Evolutionary conservation across 1,140 invertebrate species (phyloP).

Genomic region (Drosophila kohkoa): DNA sequence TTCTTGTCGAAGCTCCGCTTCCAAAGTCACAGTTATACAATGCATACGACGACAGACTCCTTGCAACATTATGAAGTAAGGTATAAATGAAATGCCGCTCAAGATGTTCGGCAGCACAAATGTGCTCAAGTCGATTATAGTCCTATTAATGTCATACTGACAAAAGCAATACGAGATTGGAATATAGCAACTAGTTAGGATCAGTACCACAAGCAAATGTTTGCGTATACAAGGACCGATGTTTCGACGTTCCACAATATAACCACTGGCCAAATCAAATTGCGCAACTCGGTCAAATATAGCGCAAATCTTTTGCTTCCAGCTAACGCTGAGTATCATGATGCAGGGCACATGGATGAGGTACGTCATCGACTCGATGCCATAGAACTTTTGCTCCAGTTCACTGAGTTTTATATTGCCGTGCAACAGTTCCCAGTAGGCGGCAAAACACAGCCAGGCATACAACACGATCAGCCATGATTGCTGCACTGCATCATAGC

Average conservation of each 20-base stretch:
- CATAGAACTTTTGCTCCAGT: conserved; percentile 55
- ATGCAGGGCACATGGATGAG: conserved; percentile 52
- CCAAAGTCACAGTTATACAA: conserved; percentile 24
- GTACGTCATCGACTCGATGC: conserved; percentile 47
- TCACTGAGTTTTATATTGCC: conserved; percentile 7
- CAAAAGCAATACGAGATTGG: conserved; percentile 12
- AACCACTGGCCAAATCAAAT: conserved; percentile 50
- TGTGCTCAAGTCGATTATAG: conserved; percentile 30
- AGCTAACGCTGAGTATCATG: conserved; percentile 35
- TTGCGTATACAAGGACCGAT: conserved; percentile 14
- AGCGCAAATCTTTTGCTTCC: conserved; percentile 28
- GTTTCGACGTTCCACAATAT: conserved; percentile 1
- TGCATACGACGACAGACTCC: conserved; percentile 39
- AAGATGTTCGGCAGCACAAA: conserved; percentile 60
- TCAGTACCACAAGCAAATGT: conserved; percentile 39
- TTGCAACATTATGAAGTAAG: conserved; percentile 52
- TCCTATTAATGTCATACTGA: not conserved
- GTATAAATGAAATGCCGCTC: conserved; percentile 53
- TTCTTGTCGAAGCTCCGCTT: conserved; percentile 12
- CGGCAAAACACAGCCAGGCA: conserved; percentile 28
- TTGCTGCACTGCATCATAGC: conserved; percentile 37
- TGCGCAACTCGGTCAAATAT: conserved; percentile 34
- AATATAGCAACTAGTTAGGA: conserved; percentile 27
- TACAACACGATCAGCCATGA: conserved; percentile 48
- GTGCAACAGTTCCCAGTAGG: conserved; percentile 48